Evolutionary conservation across 2,113 vertebrate species (phyloP).

Genomic region (Tupaia tana): DNA sequence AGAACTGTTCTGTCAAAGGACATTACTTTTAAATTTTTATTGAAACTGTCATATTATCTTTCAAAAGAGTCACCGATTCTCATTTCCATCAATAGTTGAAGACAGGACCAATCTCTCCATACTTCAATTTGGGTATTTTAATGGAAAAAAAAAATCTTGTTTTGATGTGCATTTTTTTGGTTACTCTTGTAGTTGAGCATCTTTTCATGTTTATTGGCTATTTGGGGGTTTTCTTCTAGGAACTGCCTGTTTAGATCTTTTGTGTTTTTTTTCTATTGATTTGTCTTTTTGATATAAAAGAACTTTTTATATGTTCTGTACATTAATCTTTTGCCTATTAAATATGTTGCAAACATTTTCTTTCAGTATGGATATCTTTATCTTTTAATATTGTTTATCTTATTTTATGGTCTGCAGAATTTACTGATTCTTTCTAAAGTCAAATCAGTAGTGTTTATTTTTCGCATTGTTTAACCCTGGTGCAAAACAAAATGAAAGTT

Average conservation of each 20-base stretch:
- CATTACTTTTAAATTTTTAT: neutral
- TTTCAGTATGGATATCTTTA: neutral
- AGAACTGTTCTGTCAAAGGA: neutral
- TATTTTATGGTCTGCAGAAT: conserved; percentile 31
- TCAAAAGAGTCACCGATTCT: neutral
- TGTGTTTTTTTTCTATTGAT: neutral
- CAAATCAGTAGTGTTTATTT: neutral
- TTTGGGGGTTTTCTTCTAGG: neutral
- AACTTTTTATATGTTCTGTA: neutral
- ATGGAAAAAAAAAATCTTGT: neutral
- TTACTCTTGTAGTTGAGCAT: neutral
- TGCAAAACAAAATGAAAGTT: neutral
- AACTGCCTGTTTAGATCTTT: conserved; percentile 14
- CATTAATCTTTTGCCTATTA: conserved; percentile 18
- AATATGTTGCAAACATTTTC: conserved; percentile 28
- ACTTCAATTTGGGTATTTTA: neutral
- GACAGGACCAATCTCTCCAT: neutral
- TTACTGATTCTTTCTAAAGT: conserved; percentile 9
- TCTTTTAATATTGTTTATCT: conserved; percentile 41
- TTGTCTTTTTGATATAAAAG: neutral
- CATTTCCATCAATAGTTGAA: neutral
- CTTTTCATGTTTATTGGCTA: conserved; percentile 34
- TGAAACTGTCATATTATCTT: conserved; percentile 14
- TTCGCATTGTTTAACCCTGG: neutral
- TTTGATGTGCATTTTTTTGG: conserved; percentile 18